phyloP scores from a whole-genome alignment of 2,888 invertebrate genomes.

The Hololepta plana region DNA sequence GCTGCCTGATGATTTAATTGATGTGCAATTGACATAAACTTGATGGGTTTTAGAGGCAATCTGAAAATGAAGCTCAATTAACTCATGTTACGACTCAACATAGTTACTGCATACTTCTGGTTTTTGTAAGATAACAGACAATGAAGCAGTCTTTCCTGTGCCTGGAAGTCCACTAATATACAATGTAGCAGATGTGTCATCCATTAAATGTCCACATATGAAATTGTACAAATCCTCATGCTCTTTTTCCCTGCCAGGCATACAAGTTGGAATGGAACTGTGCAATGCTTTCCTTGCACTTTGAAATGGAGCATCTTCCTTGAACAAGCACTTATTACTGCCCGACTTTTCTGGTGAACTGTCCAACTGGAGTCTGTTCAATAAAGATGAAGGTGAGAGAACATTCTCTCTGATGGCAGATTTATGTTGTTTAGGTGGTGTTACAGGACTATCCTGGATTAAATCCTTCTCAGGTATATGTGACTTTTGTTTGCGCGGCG shows the following conservation, averaged over 20 bases:
- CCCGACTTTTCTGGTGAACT: constrained; percentile 11
- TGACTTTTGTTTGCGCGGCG: constrained; percentile 9
- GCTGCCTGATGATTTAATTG: constrained; percentile 62
- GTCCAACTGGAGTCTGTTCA: constrained; percentile 15
- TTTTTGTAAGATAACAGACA: constrained; percentile 53
- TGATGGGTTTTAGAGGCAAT: constrained; percentile 34
- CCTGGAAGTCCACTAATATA: constrained; percentile 96
- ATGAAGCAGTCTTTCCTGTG: constrained; percentile 87
- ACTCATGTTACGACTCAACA: too few species aligned
- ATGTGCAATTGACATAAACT: constrained; percentile 76
- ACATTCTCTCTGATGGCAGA: constrained; percentile 10
- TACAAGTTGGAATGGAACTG: constrained; percentile 19
- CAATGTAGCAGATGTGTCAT: constrained; percentile 55
- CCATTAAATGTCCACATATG: constrained; percentile 43
- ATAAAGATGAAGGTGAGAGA: constrained; percentile 15
- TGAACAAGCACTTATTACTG: constrained; percentile 7
- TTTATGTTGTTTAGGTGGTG: constrained; percentile 23
- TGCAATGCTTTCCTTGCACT: constrained; percentile 24
- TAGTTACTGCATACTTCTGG: too few species aligned
- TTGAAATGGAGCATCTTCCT: constrained; percentile 15
- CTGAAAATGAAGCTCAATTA: too few species aligned
- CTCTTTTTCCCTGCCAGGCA: constrained; percentile 70
- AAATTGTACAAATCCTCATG: constrained; percentile 48
- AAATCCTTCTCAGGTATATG: not conserved
- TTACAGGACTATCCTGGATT: constrained; percentile 13